Evolutionary conservation across 2,113 vertebrate genomes (phyloP), one percentile per base, ranked within the genome.

Genomic region (Gorsachius goisagi): DNA sequence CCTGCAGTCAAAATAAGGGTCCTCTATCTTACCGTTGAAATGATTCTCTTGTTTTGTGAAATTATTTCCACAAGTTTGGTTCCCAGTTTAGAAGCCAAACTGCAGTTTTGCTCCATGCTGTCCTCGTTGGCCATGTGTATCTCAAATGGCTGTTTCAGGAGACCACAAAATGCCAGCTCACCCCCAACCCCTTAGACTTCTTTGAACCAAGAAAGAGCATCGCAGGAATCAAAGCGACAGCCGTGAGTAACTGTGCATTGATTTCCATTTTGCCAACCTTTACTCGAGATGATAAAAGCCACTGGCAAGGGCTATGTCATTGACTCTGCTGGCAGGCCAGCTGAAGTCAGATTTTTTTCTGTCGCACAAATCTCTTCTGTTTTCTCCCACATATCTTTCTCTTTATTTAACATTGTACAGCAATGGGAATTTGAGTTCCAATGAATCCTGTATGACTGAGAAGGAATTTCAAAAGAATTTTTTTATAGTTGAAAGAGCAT

Each of bases 401-500:
- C 69, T 58, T 17, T 59, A 27, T 33, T 75, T 89, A 72, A 72
- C 60, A 5, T 2, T 19, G 66, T 53, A 10, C 59, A 81, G 71
- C 27, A 17, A 10, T 9, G 64, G 81, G 63, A 68, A 63, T 44
- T 80, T 2, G 39, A 85, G 60, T 88, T 78, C 80, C 78, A 81
- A 11, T 71, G 92, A 86, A 71, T 91, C 78, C 86, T 71, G 23
- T 27, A 39, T 90, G 89, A 35, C 68, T 41, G 35, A 66, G 67
- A 77, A 91, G 64, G 82, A 92, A 75, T 95, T 95, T 33, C 64
- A 80, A 9, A 90, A 52, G 82, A 80, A 28, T 84, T 94, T 53
- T 92, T 86, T 94, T 85, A 93, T 71, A 89, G 93, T 93, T 87
- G 86, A 78, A 94, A 81, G 89, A 80, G 89, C 86, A 87, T 88